Evolutionary conservation across 2,888 invertebrate species (phyloP).

Genomic region (Drosophila hawaiiensis): DNA sequence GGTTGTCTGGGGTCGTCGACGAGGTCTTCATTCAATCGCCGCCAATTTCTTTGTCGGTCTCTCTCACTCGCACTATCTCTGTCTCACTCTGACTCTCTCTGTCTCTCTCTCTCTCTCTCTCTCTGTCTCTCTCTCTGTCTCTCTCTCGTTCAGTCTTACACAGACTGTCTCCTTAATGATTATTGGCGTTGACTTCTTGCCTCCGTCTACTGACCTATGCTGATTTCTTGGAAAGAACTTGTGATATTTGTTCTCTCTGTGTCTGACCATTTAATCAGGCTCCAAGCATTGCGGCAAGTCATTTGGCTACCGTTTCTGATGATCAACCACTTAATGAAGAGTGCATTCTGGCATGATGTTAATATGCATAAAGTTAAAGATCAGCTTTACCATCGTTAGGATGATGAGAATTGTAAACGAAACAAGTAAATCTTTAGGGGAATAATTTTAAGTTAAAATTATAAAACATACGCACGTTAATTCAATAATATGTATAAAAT

Average conservation of each 20-base stretch:
- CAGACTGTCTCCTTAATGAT: slow-evolving; percentile 25
- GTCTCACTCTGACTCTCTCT: neutral
- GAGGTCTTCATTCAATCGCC: slow-evolving; percentile 69
- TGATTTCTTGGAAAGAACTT: slow-evolving; percentile 75
- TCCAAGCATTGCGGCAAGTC: slow-evolving; percentile 19
- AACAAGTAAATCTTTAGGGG: neutral
- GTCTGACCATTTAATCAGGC: slow-evolving; percentile 13
- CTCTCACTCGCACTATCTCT: neutral
- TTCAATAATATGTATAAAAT: neutral
- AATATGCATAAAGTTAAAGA: neutral
- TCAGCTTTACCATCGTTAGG: neutral
- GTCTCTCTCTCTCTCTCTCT: neutral
- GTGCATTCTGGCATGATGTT: neutral
- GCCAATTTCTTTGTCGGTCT: slow-evolving; percentile 35
- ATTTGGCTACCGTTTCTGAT: slow-evolving; percentile 23
- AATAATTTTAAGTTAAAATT: neutral
- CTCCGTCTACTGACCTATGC: slow-evolving; percentile 69
- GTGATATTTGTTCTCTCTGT: slow-evolving; percentile 48
- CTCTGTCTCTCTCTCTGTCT: neutral
- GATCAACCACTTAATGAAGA: slow-evolving; percentile 11
- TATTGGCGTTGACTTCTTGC: slow-evolving; percentile 54
- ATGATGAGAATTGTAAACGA: neutral
- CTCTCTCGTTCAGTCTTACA: neutral
- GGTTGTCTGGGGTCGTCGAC: slow-evolving; percentile 54
- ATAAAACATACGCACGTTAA: neutral